A percentile compares a stretch with the other conserved stretches of the same genome.
These are phyloP conservation scores for Toxotes jaculatrix DNA, from an alignment of 2,113 vertebrate species.

Conservation along the genomic window DNA sequence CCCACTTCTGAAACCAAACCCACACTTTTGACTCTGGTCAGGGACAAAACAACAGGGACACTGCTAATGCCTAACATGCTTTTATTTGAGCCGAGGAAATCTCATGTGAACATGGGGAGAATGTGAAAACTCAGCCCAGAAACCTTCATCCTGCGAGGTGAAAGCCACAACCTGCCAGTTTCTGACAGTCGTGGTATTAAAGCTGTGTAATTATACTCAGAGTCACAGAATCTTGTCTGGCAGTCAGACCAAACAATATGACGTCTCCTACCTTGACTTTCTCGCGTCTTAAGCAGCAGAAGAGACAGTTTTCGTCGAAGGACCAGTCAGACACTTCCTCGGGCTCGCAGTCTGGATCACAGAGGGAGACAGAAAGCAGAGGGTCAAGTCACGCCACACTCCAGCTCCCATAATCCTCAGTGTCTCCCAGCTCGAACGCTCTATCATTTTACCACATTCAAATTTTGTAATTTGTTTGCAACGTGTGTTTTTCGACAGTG, in stretches of 20 bases:
- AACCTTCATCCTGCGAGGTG: not conserved
- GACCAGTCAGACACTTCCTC: slow-evolving; percentile 97
- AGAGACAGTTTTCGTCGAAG: slow-evolving; percentile 99
- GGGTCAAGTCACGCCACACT: slow-evolving; percentile 10
- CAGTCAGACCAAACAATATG: not conserved
- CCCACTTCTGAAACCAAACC: too few species aligned
- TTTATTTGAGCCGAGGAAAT: too few species aligned
- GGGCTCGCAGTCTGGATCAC: slow-evolving; percentile 92
- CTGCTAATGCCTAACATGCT: too few species aligned
- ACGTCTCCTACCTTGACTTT: slow-evolving; percentile 91
- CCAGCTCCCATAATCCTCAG: not conserved
- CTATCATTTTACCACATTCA: too few species aligned
- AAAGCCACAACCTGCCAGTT: not conserved
- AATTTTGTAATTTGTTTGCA: not conserved
- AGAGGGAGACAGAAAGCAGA: slow-evolving; percentile 15
- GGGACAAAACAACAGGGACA: too few species aligned
- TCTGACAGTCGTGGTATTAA: not conserved
- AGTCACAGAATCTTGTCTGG: not conserved
- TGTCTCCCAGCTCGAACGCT: not conserved
- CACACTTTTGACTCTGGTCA: too few species aligned
- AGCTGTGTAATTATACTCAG: too few species aligned
- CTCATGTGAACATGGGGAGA: too few species aligned
- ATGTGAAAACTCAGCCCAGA: too few species aligned
- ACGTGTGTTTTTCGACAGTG: not conserved
- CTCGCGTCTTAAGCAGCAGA: slow-evolving; percentile 98